A percentile compares a stretch with the other conserved stretches of the same genome.
phyloP scores from a whole-genome alignment of 2,797 vertebrate species.

The Cercopithecus neglectus region DNA sequence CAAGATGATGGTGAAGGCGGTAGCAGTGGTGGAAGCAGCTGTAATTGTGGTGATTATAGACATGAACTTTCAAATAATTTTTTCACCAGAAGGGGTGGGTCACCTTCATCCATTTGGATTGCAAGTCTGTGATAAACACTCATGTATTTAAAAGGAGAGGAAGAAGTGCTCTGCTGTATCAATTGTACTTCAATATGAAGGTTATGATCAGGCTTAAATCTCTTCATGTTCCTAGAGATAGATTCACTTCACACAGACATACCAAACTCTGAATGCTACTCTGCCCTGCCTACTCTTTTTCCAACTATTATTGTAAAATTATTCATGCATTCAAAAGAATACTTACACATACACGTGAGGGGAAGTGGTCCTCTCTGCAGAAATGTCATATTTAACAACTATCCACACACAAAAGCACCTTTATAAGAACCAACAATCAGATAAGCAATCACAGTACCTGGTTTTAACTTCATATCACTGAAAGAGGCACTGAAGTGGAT shows the following conservation, averaged over 20 bases:
- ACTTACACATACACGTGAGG: not conserved
- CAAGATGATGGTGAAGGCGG: not conserved
- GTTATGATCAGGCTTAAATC: not conserved
- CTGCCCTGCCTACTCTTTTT: not conserved
- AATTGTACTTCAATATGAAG: not conserved
- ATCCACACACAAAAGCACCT: not conserved
- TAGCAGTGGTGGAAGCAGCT: not conserved
- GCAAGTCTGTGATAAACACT: not conserved
- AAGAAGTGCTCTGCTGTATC: not conserved
- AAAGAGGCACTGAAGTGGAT: not conserved
- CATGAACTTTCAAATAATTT: not conserved
- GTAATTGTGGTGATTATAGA: not conserved
- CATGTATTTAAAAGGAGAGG: not conserved
- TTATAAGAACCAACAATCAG: not conserved
- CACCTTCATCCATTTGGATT: not conserved
- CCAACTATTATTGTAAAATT: not conserved
- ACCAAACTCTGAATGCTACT: not conserved
- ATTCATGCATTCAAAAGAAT: slow-evolving; percentile 7
- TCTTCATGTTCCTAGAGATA: not conserved
- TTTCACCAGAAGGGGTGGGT: not conserved
- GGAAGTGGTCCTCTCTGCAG: not conserved
- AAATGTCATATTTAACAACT: not conserved
- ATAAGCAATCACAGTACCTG: not conserved
- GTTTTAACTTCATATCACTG: not conserved
- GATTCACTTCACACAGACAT: not conserved